Evolutionary conservation across 2,797 vertebrate genomes (phyloP).

Genomic region (Artibeus lituratus): DNA sequence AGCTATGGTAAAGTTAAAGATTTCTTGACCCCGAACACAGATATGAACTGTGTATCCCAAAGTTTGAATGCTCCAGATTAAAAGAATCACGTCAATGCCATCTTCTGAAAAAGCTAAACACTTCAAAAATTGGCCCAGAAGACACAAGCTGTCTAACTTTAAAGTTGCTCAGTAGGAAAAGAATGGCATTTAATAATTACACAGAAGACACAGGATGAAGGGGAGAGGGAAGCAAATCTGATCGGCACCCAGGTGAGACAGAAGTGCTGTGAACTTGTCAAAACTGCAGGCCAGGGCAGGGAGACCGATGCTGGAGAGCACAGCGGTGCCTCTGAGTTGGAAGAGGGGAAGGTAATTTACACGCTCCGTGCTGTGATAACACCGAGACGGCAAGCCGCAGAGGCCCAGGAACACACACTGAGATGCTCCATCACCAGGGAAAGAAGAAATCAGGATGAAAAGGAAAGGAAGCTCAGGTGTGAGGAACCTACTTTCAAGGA

Average conservation of each 20-base stretch:
- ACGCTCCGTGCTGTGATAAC: not conserved
- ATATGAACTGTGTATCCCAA: not conserved
- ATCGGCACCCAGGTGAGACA: not conserved
- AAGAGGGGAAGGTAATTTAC: constrained; percentile 4
- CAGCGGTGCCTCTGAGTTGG: not conserved
- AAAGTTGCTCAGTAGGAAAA: constrained; percentile 3
- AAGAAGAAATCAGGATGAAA: not conserved
- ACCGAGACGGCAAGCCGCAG: not conserved
- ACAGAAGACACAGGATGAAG: not conserved
- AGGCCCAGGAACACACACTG: not conserved
- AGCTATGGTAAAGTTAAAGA: not conserved
- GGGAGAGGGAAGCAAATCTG: not conserved
- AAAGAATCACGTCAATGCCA: not conserved
- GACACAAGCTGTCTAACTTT: not conserved
- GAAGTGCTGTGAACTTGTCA: constrained; percentile 22
- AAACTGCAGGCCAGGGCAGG: not conserved
- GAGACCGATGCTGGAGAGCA: not conserved
- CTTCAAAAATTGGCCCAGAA: constrained; percentile 18
- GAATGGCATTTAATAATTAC: constrained; percentile 14
- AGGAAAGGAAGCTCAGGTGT: not conserved
- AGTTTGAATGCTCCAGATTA: not conserved
- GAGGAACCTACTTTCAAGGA: not conserved
- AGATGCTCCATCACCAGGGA: not conserved
- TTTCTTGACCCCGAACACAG: not conserved
- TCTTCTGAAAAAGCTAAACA: not conserved